A percentile compares a stretch with the other conserved stretches of the same genome.
phyloP scores from a whole-genome alignment of 2,888 invertebrate genomes.

The Chrysomela aeneicollis region DNA sequence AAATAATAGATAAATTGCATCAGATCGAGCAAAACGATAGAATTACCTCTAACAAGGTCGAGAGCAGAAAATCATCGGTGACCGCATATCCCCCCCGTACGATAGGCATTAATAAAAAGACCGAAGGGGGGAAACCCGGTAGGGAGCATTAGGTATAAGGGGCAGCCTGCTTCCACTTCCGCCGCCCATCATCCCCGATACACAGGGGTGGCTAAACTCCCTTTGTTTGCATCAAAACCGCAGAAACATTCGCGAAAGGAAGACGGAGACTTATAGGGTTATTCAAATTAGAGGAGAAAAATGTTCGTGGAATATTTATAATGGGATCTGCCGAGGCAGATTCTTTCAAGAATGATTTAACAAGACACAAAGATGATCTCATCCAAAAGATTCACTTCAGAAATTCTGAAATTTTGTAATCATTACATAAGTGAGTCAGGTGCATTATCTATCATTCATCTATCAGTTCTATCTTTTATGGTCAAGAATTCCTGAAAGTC shows the following conservation, averaged over 20 bases:
- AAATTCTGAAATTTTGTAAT: no score
- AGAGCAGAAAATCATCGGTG: conserved; percentile 38
- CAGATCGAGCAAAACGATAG: conserved; percentile 31
- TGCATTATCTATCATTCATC: no score
- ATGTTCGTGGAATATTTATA: no score
- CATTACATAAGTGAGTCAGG: no score
- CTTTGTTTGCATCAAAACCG: conserved; percentile 55
- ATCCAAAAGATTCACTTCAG: no score
- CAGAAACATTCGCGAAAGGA: conserved; percentile 32
- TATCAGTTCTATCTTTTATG: no score
- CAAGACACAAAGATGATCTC: no score
- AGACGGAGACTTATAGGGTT: not conserved
- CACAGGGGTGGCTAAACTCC: conserved; percentile 41
- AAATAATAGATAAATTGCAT: not conserved
- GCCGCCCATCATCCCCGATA: conserved; percentile 25
- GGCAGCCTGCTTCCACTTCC: conserved; percentile 21
- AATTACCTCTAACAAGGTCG: conserved; percentile 43
- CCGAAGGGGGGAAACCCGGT: conserved; percentile 32
- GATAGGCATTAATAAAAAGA: conserved; percentile 48
- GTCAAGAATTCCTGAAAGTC: no score
- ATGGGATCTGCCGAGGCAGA: no score
- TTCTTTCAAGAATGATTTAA: no score
- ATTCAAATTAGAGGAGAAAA: not conserved
- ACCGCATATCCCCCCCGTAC: conserved; percentile 11
- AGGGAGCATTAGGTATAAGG: not conserved